Conservation (phyloP, 1,140 invertebrate genomes). For the Charaxes varanes region DNA sequence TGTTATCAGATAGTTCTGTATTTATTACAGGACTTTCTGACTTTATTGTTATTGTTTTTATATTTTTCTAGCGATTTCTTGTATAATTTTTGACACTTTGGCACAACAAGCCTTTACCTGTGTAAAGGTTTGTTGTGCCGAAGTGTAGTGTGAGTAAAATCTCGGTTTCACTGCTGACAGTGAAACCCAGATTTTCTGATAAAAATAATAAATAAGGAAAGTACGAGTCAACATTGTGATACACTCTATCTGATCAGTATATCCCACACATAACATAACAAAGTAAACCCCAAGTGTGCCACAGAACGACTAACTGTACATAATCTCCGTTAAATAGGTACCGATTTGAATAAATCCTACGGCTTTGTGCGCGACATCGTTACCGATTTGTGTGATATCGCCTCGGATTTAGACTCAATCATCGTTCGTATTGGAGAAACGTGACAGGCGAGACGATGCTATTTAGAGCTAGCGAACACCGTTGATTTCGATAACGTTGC, state of each 20-base stretch:
- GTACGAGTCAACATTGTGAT: background rate
- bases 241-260: slow-evolving; percentile 9
- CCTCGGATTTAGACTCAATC: slow-evolving; percentile 16
- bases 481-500: too few relatives aligned
- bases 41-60: too few relatives aligned
- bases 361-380: slow-evolving; percentile 9
- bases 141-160: too few relatives aligned
- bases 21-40: too few relatives aligned
- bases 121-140: too few relatives aligned
- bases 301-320: slow-evolving; percentile 17
- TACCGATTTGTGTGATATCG: slow-evolving; percentile 21
- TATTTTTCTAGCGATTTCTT: too few relatives aligned
- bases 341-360: slow-evolving; percentile 21
- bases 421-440: slow-evolving; percentile 16
- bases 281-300: slow-evolving; percentile 17
- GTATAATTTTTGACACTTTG: too few relatives aligned
- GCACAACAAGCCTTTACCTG: too few relatives aligned
- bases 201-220: background rate
- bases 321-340: slow-evolving; percentile 22
- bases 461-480: slow-evolving; percentile 2
- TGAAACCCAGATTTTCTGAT: too few relatives aligned
- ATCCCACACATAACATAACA: slow-evolving; percentile 8
- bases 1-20: too few relatives aligned
- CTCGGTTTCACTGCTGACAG: too few relatives aligned
- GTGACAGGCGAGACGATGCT: slow-evolving; percentile 10